phyloP scores from a whole-genome alignment of 2,113 vertebrate species.

The rat (Rattus norvegicus) region GRCr8 NC_086031.1:45932001-45932500 shows the following conservation, averaged over 20 bases:
- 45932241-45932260: neutral
- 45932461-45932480: constrained; percentile 71
- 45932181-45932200: neutral
- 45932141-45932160: constrained; percentile 54
- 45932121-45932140: constrained; percentile 64
- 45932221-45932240: neutral
- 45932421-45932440: constrained; percentile 48
- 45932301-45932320: neutral
- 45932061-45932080: neutral
- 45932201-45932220: neutral
- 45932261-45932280: neutral
- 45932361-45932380: constrained; percentile 24
- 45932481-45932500: constrained; percentile 58
- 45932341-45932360: neutral
- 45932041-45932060: neutral
- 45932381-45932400: constrained; percentile 57
- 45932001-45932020: neutral
- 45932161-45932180: constrained; percentile 12
- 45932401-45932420: constrained; percentile 51
- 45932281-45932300: neutral
- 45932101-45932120: constrained; percentile 50
- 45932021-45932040: neutral
- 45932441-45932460: constrained; percentile 45
- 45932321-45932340: neutral
- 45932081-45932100: neutral